Percentiles rank a stretch among this genome's conserved stretches.
These are phyloP conservation scores for Heteromormyrus szaboi DNA, from an alignment of 2,797 vertebrate species.

Conservation along the genomic window DNA sequence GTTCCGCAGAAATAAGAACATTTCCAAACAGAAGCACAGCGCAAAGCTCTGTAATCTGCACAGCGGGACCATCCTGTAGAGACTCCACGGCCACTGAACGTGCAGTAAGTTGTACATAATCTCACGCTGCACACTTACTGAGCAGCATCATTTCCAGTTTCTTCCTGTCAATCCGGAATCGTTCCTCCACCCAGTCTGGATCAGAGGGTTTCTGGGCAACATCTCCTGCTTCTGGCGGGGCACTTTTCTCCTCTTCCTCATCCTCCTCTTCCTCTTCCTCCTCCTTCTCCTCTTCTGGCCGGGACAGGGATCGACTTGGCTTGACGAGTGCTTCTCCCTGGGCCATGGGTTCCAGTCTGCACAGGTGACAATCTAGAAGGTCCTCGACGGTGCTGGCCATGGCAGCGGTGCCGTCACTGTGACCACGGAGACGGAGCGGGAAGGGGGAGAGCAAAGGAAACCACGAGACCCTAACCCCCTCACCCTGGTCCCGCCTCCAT, in stretches of 20 bases:
- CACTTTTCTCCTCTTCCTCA: conserved; percentile 33
- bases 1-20: not conserved
- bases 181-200: conserved; percentile 67
- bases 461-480: conserved; percentile 34
- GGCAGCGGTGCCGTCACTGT: conserved; percentile 39
- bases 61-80: not conserved
- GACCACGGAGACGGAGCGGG: conserved; percentile 58
- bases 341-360: not conserved
- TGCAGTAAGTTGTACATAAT: not conserved
- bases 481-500: conserved; percentile 46
- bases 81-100: not conserved
- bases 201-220: conserved; percentile 40
- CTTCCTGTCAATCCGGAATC: conserved; percentile 73
- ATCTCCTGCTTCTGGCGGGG: conserved; percentile 29
- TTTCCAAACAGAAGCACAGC: not conserved
- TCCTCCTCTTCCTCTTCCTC: conserved; percentile 52
- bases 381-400: conserved; percentile 20
- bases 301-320: conserved; percentile 4
- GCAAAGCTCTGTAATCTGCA: not conserved
- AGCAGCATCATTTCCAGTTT: conserved; percentile 72
- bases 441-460: conserved; percentile 43
- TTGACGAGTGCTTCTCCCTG: conserved; percentile 12
- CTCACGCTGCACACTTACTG: conserved; percentile 43
- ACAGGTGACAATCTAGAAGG: conserved; percentile 37
- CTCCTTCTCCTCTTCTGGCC: conserved; percentile 47